phyloP scores from a whole-genome alignment of 2,888 invertebrate species.

The Arrhopalites spinosus region DNA sequence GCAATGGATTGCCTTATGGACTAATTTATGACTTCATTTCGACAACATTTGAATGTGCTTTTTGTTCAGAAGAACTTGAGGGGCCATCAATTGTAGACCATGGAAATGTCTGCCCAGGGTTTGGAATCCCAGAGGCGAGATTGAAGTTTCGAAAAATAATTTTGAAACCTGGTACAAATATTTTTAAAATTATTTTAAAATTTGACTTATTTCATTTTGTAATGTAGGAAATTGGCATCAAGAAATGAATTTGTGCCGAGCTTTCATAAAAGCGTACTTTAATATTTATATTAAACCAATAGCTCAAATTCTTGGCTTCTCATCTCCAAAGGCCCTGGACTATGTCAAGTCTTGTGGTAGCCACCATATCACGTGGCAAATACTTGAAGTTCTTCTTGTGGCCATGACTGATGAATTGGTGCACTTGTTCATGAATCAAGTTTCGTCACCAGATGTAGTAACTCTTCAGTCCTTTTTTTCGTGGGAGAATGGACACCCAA shows the following conservation, averaged over 20 bases:
- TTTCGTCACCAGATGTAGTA: too few species aligned
- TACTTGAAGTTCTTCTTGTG: too few species aligned
- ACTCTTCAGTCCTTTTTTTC: too few species aligned
- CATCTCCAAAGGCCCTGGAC: background rate
- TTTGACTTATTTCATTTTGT: background rate
- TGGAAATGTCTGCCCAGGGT: too few species aligned
- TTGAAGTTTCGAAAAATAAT: too few species aligned
- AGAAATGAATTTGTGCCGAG: slow-evolving; percentile 15
- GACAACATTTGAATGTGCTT: background rate
- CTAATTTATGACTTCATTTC: too few species aligned
- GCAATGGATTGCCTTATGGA: background rate
- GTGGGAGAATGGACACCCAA: background rate
- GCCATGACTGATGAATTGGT: too few species aligned
- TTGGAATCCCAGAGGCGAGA: too few species aligned
- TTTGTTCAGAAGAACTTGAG: too few species aligned
- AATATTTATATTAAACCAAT: slow-evolving; percentile 7
- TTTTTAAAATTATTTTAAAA: background rate
- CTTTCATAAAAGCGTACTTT: slow-evolving; percentile 3
- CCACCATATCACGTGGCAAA: slow-evolving; percentile 19
- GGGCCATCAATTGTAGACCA: too few species aligned
- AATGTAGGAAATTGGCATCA: background rate
- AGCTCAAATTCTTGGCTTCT: slow-evolving; percentile 6
- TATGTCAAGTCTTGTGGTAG: background rate
- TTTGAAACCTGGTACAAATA: too few species aligned
- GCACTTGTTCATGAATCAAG: too few species aligned